phyloP scores from a whole-genome alignment of 2,888 invertebrate genomes.

The Pandemis corylana region DNA sequence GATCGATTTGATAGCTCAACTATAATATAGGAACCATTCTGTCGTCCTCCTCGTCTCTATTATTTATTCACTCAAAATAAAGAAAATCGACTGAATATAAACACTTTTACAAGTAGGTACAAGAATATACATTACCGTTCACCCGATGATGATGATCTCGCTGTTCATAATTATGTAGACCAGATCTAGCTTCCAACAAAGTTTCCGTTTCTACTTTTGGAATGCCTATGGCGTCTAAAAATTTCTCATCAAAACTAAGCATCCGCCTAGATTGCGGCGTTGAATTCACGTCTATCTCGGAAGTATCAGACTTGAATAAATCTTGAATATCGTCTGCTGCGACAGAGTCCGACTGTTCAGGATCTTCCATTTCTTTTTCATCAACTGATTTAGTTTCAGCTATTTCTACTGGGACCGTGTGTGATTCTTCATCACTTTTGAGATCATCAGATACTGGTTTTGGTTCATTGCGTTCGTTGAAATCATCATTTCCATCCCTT shows the following conservation, averaged over 20 bases:
- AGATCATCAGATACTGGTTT: not conserved
- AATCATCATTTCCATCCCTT: not conserved
- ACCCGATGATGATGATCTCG: not conserved
- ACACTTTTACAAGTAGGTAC: too few relatives aligned
- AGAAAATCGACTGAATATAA: not conserved
- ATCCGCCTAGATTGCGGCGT: slow-evolving; percentile 1
- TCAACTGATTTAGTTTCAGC: not conserved
- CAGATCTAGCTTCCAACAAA: not conserved
- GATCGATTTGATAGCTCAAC: too few relatives aligned
- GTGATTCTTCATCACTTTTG: not conserved
- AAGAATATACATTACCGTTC: not conserved
- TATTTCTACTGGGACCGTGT: not conserved
- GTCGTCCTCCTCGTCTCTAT: too few relatives aligned
- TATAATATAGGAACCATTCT: too few relatives aligned
- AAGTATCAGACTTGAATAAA: slow-evolving; percentile 6
- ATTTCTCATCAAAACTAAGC: slow-evolving; percentile 3
- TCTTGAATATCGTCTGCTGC: slow-evolving; percentile 8
- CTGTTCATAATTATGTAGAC: not conserved
- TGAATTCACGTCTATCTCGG: not conserved
- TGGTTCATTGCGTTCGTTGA: not conserved
- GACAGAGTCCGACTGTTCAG: slow-evolving; percentile 5
- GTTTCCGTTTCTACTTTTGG: not conserved
- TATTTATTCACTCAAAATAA: not conserved
- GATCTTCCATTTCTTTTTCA: not conserved
- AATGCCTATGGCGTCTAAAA: not conserved